Base-by-base conservation (phyloP, 2,797 vertebrate genomes). In the Phoeniculus purpureus region DNA sequence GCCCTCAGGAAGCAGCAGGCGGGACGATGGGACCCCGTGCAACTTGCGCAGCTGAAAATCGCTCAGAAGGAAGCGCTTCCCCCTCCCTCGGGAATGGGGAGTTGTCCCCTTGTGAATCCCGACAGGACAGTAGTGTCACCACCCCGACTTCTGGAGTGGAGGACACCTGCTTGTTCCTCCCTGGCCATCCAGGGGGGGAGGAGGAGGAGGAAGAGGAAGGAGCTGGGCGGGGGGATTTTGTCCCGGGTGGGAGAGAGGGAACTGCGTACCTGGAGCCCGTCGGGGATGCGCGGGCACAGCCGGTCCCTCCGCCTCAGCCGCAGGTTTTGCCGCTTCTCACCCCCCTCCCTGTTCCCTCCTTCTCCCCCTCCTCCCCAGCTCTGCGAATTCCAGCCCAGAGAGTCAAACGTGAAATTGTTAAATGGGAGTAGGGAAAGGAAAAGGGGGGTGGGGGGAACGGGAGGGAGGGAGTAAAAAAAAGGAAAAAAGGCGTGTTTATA, bases 251-350 rank as follows among this genome's bases (percentile, higher is more conserved):
- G 25, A 18, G 47, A 48, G 17, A 48, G 23, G n/a, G 34, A 60
- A 76, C 60, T 82, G 82, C 94, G 89, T 94, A 91, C 93, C 94
- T 94, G 95, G 32, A 88, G 56, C 29, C 31, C 66, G 89, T 81
- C 68, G 66, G 15, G 32, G 79, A 54, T 87, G 87, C 65, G 74
- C 32, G 43, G 85, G 91, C 68, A 87, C 82, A 93, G 79, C 58
- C 91, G 17, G 61, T 92, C 65, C 68, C 65, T 85, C 61, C 14
- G 17, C 62, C 59, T 92, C 62, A 71, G 72, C 77, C 59, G 29
- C 60, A 73, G 81, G 45, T 92, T 92, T 80, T 70, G 72, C 56
- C 79, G 68, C 75, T 88, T 78, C n/a, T n/a, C n/a, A n/a, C n/a
- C 8, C 18, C n/a, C 14, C 74, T 23, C 67, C 14, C 45, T n/a